Conservation (phyloP, 2,797 vertebrate genomes). For the Smutsia temminckii region DNA sequence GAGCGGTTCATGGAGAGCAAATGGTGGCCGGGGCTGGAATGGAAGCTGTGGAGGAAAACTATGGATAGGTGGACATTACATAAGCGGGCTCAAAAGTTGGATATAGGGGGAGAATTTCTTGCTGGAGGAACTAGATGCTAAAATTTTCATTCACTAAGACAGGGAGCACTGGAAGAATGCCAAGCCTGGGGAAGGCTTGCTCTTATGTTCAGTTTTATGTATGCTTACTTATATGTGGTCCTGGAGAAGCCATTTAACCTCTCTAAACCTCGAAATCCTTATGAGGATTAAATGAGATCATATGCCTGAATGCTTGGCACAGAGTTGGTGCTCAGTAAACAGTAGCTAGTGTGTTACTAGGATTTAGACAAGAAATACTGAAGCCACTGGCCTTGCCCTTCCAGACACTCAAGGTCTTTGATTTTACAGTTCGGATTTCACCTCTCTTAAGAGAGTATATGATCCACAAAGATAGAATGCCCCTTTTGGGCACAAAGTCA, state of each 20-base stretch:
- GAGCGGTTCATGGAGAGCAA: background rate
- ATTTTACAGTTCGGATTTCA: background rate
- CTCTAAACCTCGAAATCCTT: background rate
- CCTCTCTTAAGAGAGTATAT: background rate
- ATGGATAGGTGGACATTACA: background rate
- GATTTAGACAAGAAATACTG: background rate
- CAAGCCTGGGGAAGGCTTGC: background rate
- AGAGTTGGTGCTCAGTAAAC: background rate
- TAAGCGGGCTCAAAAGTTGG: background rate
- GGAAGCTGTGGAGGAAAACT: background rate
- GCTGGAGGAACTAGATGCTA: background rate
- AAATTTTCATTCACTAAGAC: background rate
- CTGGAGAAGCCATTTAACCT: background rate
- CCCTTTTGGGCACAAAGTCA: background rate
- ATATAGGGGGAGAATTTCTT: background rate
- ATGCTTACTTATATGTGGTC: background rate
- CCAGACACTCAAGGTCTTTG: background rate
- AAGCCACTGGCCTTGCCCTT: background rate
- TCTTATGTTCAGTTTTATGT: background rate
- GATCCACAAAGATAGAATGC: background rate
- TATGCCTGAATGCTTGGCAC: background rate
- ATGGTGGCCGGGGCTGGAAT: background rate
- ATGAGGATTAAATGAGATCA: conserved; percentile 20
- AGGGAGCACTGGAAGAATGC: background rate
- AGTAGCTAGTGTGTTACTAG: background rate